Percentiles rank a stretch among this genome's conserved stretches.
Conservation (phyloP, 2,113 vertebrate species). For the Pterocles orientalis region DNA sequence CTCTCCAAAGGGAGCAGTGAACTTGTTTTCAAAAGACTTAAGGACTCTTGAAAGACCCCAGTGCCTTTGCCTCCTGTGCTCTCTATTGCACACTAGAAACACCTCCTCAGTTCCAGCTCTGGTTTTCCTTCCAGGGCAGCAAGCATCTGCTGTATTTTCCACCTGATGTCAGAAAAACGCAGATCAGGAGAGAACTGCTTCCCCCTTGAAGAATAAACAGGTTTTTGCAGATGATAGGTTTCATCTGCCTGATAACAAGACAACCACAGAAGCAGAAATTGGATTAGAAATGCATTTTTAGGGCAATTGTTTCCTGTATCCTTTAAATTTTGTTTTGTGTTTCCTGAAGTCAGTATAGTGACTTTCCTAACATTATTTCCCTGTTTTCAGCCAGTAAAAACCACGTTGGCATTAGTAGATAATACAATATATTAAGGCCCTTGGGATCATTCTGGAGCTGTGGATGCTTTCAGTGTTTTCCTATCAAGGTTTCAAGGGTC, state of each 20-base stretch:
- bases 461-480: neutral
- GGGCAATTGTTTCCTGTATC: neutral
- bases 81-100: neutral
- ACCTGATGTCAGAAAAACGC: neutral
- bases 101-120: neutral
- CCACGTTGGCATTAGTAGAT: neutral
- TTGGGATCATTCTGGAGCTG: neutral
- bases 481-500: neutral
- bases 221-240: neutral
- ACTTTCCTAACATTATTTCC: neutral
- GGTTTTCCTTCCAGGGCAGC: neutral
- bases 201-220: neutral
- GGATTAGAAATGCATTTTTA: slow-evolving; percentile 5
- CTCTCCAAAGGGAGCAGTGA: neutral
- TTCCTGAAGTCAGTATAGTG: neutral
- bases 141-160: neutral
- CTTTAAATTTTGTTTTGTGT: neutral
- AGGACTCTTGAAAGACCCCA: neutral
- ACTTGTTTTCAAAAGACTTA: neutral
- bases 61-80: neutral
- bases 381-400: neutral
- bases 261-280: neutral
- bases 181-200: neutral
- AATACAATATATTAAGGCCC: neutral
- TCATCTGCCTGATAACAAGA: neutral